Conservation (phyloP, 2,113 vertebrate species). For the Zosterops japonicus region DNA sequence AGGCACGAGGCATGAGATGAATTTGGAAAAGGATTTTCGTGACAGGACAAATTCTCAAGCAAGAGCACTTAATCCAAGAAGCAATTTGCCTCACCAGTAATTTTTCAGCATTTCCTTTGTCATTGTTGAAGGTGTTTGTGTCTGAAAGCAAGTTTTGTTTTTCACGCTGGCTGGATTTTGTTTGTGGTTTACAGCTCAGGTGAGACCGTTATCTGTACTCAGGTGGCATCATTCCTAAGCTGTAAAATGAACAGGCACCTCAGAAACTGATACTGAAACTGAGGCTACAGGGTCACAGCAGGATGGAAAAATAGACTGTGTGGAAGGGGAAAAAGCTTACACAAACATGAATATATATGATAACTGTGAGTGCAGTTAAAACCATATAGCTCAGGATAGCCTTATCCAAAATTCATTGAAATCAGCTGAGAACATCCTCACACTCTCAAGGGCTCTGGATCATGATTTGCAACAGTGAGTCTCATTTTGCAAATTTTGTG, state of each 20-base stretch:
- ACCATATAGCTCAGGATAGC: neutral
- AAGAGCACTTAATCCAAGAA: constrained; percentile 14
- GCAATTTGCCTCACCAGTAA: constrained; percentile 12
- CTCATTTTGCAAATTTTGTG: neutral
- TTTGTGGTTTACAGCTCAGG: neutral
- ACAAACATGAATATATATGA: neutral
- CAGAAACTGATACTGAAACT: neutral
- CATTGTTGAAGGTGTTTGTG: neutral
- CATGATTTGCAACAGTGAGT: neutral
- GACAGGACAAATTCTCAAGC: neutral
- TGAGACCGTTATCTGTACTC: neutral
- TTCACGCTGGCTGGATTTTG: neutral
- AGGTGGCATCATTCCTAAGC: neutral
- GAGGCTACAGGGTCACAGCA: neutral
- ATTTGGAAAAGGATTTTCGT: neutral
- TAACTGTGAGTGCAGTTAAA: neutral
- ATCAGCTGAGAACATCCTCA: neutral
- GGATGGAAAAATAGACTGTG: neutral
- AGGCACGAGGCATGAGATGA: neutral
- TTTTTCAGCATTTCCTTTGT: constrained; percentile 13
- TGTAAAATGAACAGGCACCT: neutral
- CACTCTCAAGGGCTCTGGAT: neutral
- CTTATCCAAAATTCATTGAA: neutral
- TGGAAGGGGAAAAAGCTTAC: neutral
- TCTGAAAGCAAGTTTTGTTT: neutral